phyloP scores from a whole-genome alignment of 2,888 invertebrate species.

The Polydrusus cervinus region DNA sequence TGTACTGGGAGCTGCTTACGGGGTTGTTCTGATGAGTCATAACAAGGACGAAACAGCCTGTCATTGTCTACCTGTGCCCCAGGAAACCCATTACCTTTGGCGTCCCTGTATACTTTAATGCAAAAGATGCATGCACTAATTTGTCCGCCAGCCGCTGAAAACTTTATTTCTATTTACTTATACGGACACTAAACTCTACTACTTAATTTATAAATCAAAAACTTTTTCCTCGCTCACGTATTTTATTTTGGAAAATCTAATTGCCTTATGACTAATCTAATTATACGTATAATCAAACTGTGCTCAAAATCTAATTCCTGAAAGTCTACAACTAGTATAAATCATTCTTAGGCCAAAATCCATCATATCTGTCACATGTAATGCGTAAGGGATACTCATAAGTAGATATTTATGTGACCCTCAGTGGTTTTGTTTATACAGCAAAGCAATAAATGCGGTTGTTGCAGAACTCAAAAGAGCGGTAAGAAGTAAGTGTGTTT shows the following conservation, averaged over 20 bases:
- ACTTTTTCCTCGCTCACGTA: background rate
- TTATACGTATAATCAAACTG: constrained; percentile 11
- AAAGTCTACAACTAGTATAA: constrained; percentile 58
- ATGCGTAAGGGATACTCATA: constrained; percentile 65
- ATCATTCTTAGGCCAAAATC: constrained; percentile 65
- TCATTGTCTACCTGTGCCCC: too few relatives aligned
- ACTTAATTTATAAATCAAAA: too few relatives aligned
- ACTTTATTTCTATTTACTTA: too few relatives aligned
- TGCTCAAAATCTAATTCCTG: constrained; percentile 48
- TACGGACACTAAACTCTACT: too few relatives aligned
- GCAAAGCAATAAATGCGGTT: constrained; percentile 70
- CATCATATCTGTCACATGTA: constrained; percentile 65
- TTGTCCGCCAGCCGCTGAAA: too few relatives aligned
- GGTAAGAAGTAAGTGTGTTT: constrained; percentile 19
- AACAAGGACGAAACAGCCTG: too few relatives aligned
- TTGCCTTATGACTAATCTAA: constrained; percentile 41
- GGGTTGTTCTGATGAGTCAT: too few relatives aligned
- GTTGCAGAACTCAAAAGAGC: constrained; percentile 44
- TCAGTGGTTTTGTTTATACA: constrained; percentile 64
- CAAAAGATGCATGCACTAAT: too few relatives aligned
- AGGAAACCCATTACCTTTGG: too few relatives aligned
- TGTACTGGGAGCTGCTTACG: too few relatives aligned
- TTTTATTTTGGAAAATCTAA: background rate
- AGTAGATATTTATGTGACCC: constrained; percentile 66
- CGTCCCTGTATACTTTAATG: too few relatives aligned